Evolutionary conservation across 1,140 invertebrate genomes (phyloP).

Genomic region (Aphelenchoides fujianensis): DNA sequence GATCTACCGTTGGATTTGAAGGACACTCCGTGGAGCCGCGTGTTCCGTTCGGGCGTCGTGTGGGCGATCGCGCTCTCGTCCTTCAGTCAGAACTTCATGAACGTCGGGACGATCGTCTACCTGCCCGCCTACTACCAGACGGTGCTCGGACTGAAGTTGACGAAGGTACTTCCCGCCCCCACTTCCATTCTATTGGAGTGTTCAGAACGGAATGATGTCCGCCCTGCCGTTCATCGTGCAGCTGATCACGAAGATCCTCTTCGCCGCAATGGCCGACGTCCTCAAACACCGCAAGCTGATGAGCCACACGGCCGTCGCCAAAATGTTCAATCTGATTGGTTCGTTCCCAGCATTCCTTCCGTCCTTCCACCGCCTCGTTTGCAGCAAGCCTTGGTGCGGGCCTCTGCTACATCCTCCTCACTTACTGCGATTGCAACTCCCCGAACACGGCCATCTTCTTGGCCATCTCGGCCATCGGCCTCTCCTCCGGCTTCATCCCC

Average conservation of each 20-base stretch:
- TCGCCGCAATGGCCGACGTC: conserved; percentile 56
- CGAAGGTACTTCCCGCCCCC: not conserved
- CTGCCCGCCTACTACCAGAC: conserved; percentile 58
- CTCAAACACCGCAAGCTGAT: conserved; percentile 31
- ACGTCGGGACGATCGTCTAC: conserved; percentile 61
- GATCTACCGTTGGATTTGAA: no score
- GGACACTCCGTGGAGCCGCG: conserved; percentile 38
- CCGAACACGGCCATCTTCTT: conserved; percentile 43
- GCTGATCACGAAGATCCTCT: conserved; percentile 59
- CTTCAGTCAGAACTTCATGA: conserved; percentile 60
- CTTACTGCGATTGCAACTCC: conserved; percentile 53
- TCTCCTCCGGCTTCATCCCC: conserved; percentile 59
- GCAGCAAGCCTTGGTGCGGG: conserved; percentile 57
- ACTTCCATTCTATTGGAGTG: conserved; percentile 1
- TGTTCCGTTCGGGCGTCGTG: conserved; percentile 51
- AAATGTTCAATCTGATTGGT: conserved; percentile 59
- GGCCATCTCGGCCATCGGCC: conserved; percentile 52
- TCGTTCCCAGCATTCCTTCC: conserved; percentile 19
- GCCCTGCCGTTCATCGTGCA: conserved; percentile 60
- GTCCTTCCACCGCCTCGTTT: conserved; percentile 30
- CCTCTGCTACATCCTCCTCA: conserved; percentile 49
- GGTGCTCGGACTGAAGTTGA: conserved; percentile 55
- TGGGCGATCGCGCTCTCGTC: conserved; percentile 54
- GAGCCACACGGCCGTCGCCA: conserved; percentile 44
- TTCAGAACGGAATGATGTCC: conserved; percentile 59